Evolutionary conservation across 2,797 vertebrate species (phyloP).

Genomic region (Lateolabrax maculatus): DNA sequence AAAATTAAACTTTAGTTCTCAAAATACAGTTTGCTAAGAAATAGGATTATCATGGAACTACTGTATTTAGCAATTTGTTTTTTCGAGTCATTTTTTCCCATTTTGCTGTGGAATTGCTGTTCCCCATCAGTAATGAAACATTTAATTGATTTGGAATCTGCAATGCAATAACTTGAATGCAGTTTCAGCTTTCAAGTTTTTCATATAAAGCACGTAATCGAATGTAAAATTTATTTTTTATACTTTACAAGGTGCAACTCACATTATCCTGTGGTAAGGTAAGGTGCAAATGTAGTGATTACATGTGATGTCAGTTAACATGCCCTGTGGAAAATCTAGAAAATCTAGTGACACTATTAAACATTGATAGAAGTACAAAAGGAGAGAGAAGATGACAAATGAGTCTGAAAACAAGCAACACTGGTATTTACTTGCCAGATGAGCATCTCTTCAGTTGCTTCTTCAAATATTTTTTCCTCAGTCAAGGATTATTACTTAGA

Average conservation of each 20-base stretch:
- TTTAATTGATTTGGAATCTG: background rate
- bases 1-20: background rate
- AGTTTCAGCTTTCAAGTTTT: background rate
- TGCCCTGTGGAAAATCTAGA: background rate
- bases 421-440: background rate
- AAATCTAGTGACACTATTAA: background rate
- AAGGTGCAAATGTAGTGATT: background rate
- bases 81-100: accelerated
- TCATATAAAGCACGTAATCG: background rate
- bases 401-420: background rate
- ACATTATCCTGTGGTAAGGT: background rate
- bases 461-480: background rate
- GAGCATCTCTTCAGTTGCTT: background rate
- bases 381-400: background rate
- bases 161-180: background rate
- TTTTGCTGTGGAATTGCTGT: background rate
- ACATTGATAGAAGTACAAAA: background rate
- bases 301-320: background rate
- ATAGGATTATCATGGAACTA: too few species aligned
- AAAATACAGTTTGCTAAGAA: background rate
- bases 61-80: slow-evolving; percentile 29
- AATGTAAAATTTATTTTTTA: background rate
- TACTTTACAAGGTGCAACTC: background rate
- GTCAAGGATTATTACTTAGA: background rate
- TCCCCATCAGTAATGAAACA: background rate